A percentile compares a stretch with the other conserved stretches of the same genome.
These are phyloP conservation scores for Agrotis clavis DNA, from an alignment of 2,888 invertebrate species.

Conservation along the genomic window DNA sequence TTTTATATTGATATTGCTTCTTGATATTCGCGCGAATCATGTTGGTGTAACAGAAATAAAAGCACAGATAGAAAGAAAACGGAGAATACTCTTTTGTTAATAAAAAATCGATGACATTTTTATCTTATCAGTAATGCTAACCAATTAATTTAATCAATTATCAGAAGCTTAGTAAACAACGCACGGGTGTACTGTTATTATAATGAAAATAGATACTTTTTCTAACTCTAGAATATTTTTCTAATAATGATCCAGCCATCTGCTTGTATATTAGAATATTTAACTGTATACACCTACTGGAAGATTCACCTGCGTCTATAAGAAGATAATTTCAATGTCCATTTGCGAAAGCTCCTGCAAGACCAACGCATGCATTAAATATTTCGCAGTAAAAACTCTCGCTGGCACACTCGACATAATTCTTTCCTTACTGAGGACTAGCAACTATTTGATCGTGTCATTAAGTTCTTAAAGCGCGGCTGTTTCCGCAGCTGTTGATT, in stretches of 20 bases:
- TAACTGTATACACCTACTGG: constrained; percentile 33
- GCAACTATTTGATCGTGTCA: constrained; percentile 75
- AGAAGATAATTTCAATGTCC: constrained; percentile 63
- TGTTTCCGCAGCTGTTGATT: constrained; percentile 83
- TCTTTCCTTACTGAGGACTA: constrained; percentile 66
- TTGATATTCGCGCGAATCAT: constrained; percentile 17
- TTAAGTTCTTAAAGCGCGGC: constrained; percentile 77
- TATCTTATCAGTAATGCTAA: background rate
- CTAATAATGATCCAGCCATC: constrained; percentile 60
- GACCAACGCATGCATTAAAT: constrained; percentile 59
- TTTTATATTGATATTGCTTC: constrained; percentile 35
- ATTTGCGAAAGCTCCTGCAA: constrained; percentile 55
- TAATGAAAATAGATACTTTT: constrained; percentile 6
- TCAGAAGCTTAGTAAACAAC: background rate
- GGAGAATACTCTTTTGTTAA: too few relatives aligned
- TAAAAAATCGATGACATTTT: too few relatives aligned
- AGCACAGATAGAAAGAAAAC: background rate
- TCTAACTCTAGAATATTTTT: constrained; percentile 41
- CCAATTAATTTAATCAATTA: background rate
- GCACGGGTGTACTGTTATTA: background rate
- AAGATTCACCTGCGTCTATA: constrained; percentile 60
- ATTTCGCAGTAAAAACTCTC: constrained; percentile 67
- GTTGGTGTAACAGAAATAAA: constrained; percentile 1
- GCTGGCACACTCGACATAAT: constrained; percentile 64
- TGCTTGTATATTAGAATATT: constrained; percentile 53